Evolutionary conservation across 1,140 invertebrate genomes (phyloP), one percentile per base, ranked within the genome.

Genomic region (Orius laevigatus): DNA sequence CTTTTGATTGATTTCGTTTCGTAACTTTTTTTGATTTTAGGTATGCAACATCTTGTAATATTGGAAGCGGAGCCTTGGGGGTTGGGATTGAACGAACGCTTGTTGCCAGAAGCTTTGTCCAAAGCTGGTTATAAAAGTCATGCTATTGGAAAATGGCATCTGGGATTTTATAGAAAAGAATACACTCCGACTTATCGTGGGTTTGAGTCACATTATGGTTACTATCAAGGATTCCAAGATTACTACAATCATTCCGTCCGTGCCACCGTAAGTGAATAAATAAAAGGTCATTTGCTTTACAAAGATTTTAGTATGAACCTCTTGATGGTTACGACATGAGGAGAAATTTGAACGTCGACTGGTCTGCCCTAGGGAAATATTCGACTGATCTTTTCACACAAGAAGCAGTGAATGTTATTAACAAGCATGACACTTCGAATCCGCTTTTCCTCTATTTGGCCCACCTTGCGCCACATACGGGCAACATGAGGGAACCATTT

Each of bases 91-190:
- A 69, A 72, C 31, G 72, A 80, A 56, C 82, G 76, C 55, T 59
- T 85, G 5, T 61, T 92, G 46, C 80, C 88, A 0, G 66, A 90
- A 64, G 75, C 81, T 56, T 67, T 94, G 19, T 76, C 76, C 58
- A 67, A 76, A 15, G 60, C 74, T 0, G 87, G 86, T 0, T 95
- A 93, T 63, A 64, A 65, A 3, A 90, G 84, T 1, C 79, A 86
- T 62, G 70, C 84, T 32, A 72, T 94, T 16, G 90, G 90, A n/a
- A 94, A 95, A 66, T 92, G 88, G 88, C 87, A 92, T 58, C 66
- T 88, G 46, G 87, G 86, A 1, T 79, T 71, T 52, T 75, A 72
- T 49, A 68, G 70, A 16, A 71, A 66, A n/a, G 74, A 77, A 50
- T 86, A 81, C 56, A 79, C 84, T 4, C 87, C 88, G 1, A 79